A percentile compares a stretch with the other conserved stretches of the same genome.
These are phyloP conservation scores for Cheilosia variabilis DNA, from an alignment of 2,888 invertebrate genomes.

Conservation along the genomic window DNA sequence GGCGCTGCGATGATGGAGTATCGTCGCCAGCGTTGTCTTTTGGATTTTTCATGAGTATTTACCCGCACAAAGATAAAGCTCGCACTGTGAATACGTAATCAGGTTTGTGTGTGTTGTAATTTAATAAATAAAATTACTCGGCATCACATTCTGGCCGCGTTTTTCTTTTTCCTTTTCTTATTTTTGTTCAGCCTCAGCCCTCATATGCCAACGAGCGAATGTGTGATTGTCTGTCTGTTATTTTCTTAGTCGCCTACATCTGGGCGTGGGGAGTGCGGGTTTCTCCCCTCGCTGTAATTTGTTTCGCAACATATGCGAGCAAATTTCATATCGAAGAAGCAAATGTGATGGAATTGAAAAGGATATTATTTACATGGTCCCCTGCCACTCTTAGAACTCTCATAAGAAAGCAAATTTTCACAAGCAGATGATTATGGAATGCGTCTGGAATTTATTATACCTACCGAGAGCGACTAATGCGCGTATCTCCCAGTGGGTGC, in stretches of 20 bases:
- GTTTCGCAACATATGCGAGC: conserved; percentile 56
- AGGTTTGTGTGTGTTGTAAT: conserved; percentile 64
- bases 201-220: conserved; percentile 27
- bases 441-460: conserved; percentile 32
- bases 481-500: conserved; percentile 33
- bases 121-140: conserved; percentile 69
- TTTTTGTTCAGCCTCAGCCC: conserved; percentile 32
- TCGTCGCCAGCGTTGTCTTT: conserved; percentile 47
- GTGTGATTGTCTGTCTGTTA: conserved; percentile 42
- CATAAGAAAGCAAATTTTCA: conserved; percentile 2
- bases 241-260: conserved; percentile 4
- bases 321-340: conserved; percentile 36
- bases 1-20: conserved; percentile 51
- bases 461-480: conserved; percentile 34
- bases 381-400: not conserved
- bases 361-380: conserved; percentile 62
- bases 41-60: conserved; percentile 65
- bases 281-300: conserved; percentile 11
- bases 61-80: conserved; percentile 63
- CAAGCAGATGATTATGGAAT: conserved; percentile 37
- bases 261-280: not conserved
- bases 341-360: conserved; percentile 67
- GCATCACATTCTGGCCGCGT: conserved; percentile 54
- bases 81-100: conserved; percentile 63
- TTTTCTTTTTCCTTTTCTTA: conserved; percentile 24